phyloP scores from a whole-genome alignment of 2,888 invertebrate species.

The Coenonympha glycerion region DNA sequence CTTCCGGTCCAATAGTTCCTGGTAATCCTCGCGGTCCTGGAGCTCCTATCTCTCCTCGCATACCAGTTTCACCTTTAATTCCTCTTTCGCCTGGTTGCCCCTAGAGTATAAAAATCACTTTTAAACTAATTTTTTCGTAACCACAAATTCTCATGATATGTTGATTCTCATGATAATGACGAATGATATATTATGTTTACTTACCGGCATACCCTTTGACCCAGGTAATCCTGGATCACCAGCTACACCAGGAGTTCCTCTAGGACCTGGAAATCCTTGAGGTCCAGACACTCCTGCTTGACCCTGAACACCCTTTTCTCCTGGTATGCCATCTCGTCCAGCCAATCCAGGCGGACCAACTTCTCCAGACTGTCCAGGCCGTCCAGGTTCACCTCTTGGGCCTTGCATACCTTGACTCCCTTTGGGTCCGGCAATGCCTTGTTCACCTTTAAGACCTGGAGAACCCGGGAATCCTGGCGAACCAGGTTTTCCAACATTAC shows the following conservation, averaged over 20 bases:
- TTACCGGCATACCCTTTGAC: conserved; percentile 83
- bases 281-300: conserved; percentile 82
- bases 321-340: conserved; percentile 87
- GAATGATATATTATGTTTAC: conserved; percentile 22
- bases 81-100: conserved; percentile 87
- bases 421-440: conserved; percentile 83
- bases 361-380: conserved; percentile 86
- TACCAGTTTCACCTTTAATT: conserved; percentile 84
- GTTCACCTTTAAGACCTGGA: conserved; percentile 88
- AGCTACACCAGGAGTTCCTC: conserved; percentile 84
- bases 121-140: not conserved
- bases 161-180: not conserved
- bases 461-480: conserved; percentile 89
- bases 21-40: conserved; percentile 85
- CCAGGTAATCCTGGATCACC: conserved; percentile 85
- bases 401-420: conserved; percentile 89
- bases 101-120: conserved; percentile 48
- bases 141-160: too few relatives aligned
- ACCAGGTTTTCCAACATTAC: conserved; percentile 87
- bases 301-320: conserved; percentile 87
- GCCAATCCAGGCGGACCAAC: conserved; percentile 82
- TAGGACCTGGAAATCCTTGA: conserved; percentile 88
- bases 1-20: conserved; percentile 84
- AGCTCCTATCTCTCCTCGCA: conserved; percentile 84
- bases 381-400: conserved; percentile 86